These are phyloP conservation scores for Neogale vison DNA, from an alignment of 2,113 vertebrate species.

Conservation along the genomic window DNA sequence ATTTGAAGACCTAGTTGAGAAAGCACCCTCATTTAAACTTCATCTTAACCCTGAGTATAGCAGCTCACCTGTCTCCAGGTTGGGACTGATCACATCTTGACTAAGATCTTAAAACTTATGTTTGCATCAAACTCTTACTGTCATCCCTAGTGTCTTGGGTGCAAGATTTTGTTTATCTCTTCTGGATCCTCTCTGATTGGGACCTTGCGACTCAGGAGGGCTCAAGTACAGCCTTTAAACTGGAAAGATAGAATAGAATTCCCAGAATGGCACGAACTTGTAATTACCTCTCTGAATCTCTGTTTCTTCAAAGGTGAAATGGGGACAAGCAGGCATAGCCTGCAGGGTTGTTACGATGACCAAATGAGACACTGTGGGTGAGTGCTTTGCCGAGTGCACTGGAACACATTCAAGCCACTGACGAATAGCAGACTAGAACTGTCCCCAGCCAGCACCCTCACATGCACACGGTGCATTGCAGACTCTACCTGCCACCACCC, in stretches of 20 bases:
- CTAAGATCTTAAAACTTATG: neutral
- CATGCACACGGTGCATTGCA: fast-evolving
- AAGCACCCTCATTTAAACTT: neutral
- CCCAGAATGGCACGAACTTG: neutral
- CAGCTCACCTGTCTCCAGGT: neutral
- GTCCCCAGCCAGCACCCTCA: neutral
- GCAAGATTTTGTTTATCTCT: neutral
- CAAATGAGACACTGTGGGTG: neutral
- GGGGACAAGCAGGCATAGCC: neutral
- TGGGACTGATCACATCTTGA: neutral
- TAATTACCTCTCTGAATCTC: neutral
- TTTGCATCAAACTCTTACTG: neutral
- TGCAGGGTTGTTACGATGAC: neutral
- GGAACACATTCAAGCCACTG: neutral
- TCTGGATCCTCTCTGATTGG: neutral
- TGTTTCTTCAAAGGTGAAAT: neutral
- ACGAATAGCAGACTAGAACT: neutral
- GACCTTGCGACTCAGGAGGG: neutral
- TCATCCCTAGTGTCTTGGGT: neutral
- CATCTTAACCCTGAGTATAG: neutral
- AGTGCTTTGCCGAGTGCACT: neutral
- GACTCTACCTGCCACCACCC: neutral
- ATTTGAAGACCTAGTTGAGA: neutral
- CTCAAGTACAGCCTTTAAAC: neutral
- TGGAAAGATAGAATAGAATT: neutral